These are phyloP conservation scores for Macquaria ambigua DNA, from an alignment of 2,113 vertebrate species.

Conservation along the genomic window DNA sequence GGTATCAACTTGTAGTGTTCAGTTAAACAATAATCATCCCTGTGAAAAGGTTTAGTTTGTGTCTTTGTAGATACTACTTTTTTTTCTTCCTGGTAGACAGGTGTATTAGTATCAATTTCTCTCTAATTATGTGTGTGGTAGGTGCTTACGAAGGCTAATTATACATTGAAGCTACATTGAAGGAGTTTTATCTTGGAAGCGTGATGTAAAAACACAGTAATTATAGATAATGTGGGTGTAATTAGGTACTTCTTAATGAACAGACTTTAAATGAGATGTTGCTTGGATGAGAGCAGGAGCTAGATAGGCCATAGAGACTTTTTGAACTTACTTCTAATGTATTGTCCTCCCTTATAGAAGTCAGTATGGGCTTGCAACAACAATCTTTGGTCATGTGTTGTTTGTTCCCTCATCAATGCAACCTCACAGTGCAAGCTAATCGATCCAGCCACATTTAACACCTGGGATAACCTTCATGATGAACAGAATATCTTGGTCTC, in stretches of 20 bases:
- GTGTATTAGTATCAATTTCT: conserved; percentile 64
- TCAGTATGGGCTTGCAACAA: not conserved
- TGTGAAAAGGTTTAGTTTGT: conserved; percentile 28
- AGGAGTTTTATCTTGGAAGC: conserved; percentile 75
- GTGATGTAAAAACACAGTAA: conserved; percentile 79
- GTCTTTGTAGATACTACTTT: conserved; percentile 15
- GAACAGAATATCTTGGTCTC: conserved; percentile 27
- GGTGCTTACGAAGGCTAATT: conserved; percentile 73
- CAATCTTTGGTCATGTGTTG: conserved; percentile 33
- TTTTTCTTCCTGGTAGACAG: conserved; percentile 27
- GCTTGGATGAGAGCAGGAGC: conserved; percentile 30
- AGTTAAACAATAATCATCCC: conserved; percentile 39
- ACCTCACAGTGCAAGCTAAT: conserved; percentile 40
- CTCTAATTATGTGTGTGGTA: conserved; percentile 69
- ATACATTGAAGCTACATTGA: conserved; percentile 60
- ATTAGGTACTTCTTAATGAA: conserved; percentile 79
- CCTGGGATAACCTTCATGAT: conserved; percentile 14
- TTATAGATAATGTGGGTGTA: conserved; percentile 82
- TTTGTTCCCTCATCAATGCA: conserved; percentile 54
- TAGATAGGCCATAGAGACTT: conserved; percentile 18
- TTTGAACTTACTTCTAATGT: conserved; percentile 42
- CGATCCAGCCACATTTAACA: conserved; percentile 44
- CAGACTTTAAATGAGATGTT: conserved; percentile 74
- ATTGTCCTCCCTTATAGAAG: conserved; percentile 31
- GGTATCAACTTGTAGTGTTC: conserved; percentile 1